Percentiles rank a stretch among this genome's conserved stretches.
These are phyloP conservation scores for Pogonomyrmex californicus DNA, from an alignment of 1,140 invertebrate species.

Conservation along the genomic window DNA sequence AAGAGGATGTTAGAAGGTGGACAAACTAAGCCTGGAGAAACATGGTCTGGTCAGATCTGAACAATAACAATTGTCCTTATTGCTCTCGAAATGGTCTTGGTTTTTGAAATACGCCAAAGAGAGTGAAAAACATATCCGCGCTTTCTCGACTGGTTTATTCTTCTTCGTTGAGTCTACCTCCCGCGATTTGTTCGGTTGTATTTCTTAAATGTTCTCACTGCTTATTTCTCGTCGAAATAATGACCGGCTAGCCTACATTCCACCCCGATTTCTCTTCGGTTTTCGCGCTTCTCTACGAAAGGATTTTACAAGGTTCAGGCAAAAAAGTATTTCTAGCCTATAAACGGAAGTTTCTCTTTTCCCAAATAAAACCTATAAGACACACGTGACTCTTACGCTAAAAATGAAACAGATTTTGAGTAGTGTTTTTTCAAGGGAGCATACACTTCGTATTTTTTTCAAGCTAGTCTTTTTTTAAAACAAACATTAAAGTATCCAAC, in stretches of 20 bases:
- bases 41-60: constrained; percentile 29
- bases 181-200: constrained; percentile 39
- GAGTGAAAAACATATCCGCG: constrained; percentile 6
- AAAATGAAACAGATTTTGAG: background rate
- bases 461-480: background rate
- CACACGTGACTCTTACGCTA: background rate
- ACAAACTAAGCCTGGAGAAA: constrained; percentile 12
- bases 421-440: background rate
- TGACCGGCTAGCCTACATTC: constrained; percentile 66
- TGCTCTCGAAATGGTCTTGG: constrained; percentile 16
- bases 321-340: constrained; percentile 39
- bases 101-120: constrained; percentile 13
- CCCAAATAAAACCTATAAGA: background rate
- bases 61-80: constrained; percentile 56
- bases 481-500: background rate
- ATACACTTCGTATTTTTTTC: background rate
- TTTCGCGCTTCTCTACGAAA: constrained; percentile 33
- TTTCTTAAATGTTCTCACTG: background rate
- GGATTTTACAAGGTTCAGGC: constrained; percentile 64
- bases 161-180: background rate
- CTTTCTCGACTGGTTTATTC: constrained; percentile 23
- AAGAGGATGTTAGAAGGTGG: constrained; percentile 8
- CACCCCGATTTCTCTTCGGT: constrained; percentile 68
- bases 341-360: constrained; percentile 47
- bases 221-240: constrained; percentile 28